Conservation (phyloP, 2,113 vertebrate species). For the Prochilodus magdalenae region DNA sequence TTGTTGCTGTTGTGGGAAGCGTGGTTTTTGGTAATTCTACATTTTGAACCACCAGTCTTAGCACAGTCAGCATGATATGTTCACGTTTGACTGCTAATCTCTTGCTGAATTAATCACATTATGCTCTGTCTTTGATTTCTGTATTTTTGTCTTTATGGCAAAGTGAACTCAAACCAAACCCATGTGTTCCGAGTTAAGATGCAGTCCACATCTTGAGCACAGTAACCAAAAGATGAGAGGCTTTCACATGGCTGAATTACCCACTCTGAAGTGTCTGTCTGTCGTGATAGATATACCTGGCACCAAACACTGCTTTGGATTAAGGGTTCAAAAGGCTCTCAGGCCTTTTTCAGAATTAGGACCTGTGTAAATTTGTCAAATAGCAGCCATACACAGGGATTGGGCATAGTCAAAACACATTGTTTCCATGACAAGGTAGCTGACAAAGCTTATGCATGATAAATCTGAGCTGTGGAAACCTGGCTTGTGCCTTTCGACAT, state of each 20-base stretch:
- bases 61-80: neutral
- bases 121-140: neutral
- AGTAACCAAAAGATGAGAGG: conserved; percentile 23
- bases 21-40: neutral
- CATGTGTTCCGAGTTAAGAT: conserved; percentile 45
- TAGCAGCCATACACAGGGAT: conserved; percentile 69
- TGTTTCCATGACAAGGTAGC: conserved; percentile 68
- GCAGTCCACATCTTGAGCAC: conserved; percentile 29
- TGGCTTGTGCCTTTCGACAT: conserved; percentile 61
- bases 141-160: neutral
- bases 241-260: conserved; percentile 19
- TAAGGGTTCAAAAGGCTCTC: conserved; percentile 65
- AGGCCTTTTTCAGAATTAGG: conserved; percentile 66
- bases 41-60: neutral
- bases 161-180: conserved; percentile 5
- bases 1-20: no score
- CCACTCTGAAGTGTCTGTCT: conserved; percentile 57
- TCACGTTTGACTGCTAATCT: neutral
- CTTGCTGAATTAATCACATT: neutral
- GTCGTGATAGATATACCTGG: conserved; percentile 74
- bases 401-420: conserved; percentile 63
- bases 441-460: conserved; percentile 58
- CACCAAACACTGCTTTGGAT: conserved; percentile 64
- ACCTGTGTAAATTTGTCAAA: conserved; percentile 70
- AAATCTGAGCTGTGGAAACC: conserved; percentile 67